phyloP scores from a whole-genome alignment of 2,797 vertebrate genomes.

The Antrozous pallidus region DNA sequence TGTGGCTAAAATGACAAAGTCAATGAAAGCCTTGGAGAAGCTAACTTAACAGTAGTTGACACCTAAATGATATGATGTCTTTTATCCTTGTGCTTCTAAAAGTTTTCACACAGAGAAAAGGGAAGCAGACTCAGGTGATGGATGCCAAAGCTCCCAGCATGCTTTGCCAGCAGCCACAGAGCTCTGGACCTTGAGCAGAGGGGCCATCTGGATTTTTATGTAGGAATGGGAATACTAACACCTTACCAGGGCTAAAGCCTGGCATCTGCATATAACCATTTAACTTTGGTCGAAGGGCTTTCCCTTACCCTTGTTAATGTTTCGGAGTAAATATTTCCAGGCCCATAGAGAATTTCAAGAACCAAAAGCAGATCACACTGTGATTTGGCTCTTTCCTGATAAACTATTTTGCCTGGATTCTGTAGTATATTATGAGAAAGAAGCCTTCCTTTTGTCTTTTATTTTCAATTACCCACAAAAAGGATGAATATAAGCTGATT shows the following conservation, averaged over 20 bases:
- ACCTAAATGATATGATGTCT: slow-evolving; percentile 2
- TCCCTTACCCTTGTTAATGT: not conserved
- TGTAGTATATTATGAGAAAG: not conserved
- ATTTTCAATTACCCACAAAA: not conserved
- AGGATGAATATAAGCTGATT: not conserved
- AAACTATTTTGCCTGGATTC: not conserved
- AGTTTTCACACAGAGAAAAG: not conserved
- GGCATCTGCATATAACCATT: not conserved
- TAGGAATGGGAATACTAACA: not conserved
- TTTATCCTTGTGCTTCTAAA: not conserved
- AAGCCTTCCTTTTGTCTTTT: not conserved
- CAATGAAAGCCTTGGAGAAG: not conserved
- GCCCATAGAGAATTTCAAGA: not conserved
- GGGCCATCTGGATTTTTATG: not conserved
- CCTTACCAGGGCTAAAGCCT: not conserved
- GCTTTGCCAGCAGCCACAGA: not conserved
- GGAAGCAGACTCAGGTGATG: not conserved
- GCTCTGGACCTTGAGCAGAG: not conserved
- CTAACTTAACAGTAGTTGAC: not conserved
- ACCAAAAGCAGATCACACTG: not conserved
- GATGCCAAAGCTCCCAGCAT: not conserved
- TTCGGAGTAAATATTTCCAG: not conserved
- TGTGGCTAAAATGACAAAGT: not conserved
- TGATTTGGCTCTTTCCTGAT: not conserved
- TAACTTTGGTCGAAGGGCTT: not conserved